A percentile compares a stretch with the other conserved stretches of the same genome.
phyloP scores from a whole-genome alignment of 2,113 vertebrate species.

The Ceuthmochares aereus region DNA sequence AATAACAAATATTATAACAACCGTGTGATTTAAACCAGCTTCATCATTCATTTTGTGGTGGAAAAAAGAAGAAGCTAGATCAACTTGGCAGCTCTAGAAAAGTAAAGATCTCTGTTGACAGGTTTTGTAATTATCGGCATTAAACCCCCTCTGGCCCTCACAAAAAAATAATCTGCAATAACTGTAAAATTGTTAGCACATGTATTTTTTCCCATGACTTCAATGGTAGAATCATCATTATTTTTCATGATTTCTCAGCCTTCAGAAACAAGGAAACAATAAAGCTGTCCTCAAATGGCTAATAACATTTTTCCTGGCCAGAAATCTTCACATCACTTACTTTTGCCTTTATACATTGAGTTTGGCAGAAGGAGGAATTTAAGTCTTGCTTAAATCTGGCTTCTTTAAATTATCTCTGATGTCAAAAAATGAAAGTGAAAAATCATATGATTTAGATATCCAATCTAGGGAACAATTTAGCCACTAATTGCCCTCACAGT shows the following conservation, averaged over 20 bases:
- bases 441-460: background rate
- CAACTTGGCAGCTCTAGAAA: background rate
- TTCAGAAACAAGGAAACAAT: background rate
- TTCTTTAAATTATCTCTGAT: background rate
- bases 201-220: background rate
- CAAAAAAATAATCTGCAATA: background rate
- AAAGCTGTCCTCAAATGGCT: background rate
- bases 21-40: background rate
- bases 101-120: background rate
- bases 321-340: background rate
- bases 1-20: background rate
- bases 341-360: background rate
- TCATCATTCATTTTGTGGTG: background rate
- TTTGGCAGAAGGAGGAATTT: background rate
- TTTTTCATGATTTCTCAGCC: background rate
- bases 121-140: background rate
- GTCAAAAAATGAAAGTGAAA: background rate
- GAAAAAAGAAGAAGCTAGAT: background rate
- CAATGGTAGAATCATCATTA: background rate
- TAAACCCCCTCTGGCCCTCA: too few species aligned
- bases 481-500: background rate
- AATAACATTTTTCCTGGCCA: background rate
- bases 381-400: background rate
- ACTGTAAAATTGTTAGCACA: background rate
- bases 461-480: background rate